phyloP scores from a whole-genome alignment of 2,888 invertebrate genomes.

The Ischnus inquisitorius region DNA sequence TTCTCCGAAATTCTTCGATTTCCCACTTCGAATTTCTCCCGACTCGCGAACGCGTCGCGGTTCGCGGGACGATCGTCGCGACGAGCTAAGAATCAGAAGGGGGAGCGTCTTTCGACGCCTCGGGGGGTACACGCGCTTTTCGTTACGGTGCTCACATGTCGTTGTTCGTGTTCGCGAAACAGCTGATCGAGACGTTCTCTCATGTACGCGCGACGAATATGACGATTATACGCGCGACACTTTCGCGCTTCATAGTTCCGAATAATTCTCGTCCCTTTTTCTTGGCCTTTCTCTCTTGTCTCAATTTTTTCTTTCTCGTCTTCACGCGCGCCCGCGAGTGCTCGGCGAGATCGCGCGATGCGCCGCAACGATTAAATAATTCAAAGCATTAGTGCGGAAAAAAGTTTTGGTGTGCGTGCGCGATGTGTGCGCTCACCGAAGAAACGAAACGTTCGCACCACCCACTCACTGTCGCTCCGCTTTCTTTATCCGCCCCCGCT shows the following conservation, averaged over 20 bases:
- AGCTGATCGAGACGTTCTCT: conserved; percentile 70
- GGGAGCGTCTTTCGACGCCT: conserved; percentile 55
- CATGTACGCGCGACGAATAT: conserved; percentile 38
- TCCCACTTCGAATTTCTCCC: background rate
- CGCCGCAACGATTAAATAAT: background rate
- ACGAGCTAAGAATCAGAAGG: conserved; percentile 15
- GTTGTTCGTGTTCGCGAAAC: conserved; percentile 67
- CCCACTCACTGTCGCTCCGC: conserved; percentile 28
- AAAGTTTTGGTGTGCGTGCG: background rate
- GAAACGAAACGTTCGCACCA: conserved; percentile 37
- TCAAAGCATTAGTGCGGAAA: background rate
- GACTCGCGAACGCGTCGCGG: background rate
- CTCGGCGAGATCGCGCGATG: background rate
- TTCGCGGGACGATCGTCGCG: conserved; percentile 9
- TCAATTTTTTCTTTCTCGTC: too few species aligned
- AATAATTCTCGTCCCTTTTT: background rate
- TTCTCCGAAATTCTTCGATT: background rate
- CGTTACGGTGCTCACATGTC: conserved; percentile 70
- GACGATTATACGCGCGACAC: conserved; percentile 14
- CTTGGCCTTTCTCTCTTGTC: too few species aligned
- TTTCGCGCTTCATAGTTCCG: conserved; percentile 63
- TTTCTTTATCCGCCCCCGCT: background rate
- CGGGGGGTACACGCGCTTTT: conserved; percentile 60
- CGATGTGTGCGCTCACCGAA: background rate
- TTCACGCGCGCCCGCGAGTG: background rate